Conservation (phyloP, 2,797 vertebrate species). For the Hydrolagus colliei region DNA sequence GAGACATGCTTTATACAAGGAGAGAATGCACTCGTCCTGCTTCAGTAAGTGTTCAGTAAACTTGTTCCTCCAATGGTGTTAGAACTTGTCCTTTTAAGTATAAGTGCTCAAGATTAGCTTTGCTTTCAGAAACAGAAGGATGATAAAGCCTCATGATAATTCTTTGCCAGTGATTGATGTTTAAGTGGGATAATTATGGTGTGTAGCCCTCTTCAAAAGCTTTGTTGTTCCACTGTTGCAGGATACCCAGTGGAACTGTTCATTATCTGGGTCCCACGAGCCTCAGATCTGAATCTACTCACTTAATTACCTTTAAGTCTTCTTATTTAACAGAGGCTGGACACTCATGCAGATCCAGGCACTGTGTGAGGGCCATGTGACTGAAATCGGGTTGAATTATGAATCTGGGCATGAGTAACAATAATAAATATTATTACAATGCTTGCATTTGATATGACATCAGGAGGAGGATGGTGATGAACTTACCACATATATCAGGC, state of each 20-base stretch:
- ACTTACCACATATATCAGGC: too few species aligned
- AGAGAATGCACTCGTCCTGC: background rate
- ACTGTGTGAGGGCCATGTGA: background rate
- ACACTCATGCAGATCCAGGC: background rate
- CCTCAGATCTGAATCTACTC: background rate
- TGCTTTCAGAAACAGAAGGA: too few species aligned
- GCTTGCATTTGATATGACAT: too few species aligned
- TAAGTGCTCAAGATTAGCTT: background rate
- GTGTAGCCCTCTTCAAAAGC: background rate
- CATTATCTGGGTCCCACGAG: background rate
- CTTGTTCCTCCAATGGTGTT: background rate
- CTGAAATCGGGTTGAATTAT: background rate
- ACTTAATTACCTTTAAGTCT: background rate
- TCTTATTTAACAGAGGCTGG: slow-evolving; percentile 6
- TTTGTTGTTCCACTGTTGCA: background rate
- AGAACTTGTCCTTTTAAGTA: background rate
- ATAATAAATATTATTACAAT: too few species aligned
- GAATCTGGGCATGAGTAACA: background rate
- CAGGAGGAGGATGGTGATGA: too few species aligned
- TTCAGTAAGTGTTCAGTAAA: background rate
- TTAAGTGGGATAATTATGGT: slow-evolving; percentile 20
- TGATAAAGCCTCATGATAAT: background rate
- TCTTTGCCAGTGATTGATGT: slow-evolving; percentile 12
- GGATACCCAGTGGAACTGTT: background rate
- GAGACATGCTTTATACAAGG: background rate